phyloP scores from a whole-genome alignment of 2,113 vertebrate species.

The Chelonoidis abingdonii region DNA sequence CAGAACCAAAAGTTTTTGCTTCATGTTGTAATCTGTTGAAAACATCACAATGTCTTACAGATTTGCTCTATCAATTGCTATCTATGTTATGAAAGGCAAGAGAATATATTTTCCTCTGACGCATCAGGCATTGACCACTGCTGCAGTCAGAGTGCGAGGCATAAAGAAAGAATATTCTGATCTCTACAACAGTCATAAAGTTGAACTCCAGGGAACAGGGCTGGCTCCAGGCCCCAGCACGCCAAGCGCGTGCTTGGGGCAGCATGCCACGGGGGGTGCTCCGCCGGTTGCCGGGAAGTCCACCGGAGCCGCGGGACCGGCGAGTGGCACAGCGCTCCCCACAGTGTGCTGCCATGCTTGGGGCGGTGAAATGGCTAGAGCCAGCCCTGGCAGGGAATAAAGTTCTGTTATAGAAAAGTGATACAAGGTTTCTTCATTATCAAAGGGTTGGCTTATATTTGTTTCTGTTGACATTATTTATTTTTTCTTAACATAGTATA shows the following conservation, averaged over 20 bases:
- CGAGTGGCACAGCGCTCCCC: no score
- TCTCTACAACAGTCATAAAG: neutral
- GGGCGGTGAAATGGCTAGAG: no score
- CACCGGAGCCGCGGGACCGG: no score
- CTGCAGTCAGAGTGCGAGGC: neutral
- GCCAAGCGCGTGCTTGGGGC: no score
- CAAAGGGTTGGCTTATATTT: constrained; percentile 9
- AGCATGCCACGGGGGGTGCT: no score
- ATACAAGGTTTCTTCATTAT: neutral
- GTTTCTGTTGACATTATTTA: neutral
- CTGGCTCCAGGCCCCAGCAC: no score
- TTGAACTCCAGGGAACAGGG: neutral
- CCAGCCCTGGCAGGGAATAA: neutral
- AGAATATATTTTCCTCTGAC: neutral
- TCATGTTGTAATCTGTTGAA: neutral
- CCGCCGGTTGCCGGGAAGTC: no score
- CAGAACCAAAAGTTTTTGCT: neutral
- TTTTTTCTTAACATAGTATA: neutral
- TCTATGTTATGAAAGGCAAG: neutral
- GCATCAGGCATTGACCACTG: no score
- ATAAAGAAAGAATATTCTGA: neutral
- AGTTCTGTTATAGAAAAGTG: neutral
- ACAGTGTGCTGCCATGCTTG: no score
- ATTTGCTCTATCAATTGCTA: neutral
- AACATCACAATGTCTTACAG: neutral